phyloP scores from a whole-genome alignment of 2,797 vertebrate genomes.

The Sus cebifrons region DNA sequence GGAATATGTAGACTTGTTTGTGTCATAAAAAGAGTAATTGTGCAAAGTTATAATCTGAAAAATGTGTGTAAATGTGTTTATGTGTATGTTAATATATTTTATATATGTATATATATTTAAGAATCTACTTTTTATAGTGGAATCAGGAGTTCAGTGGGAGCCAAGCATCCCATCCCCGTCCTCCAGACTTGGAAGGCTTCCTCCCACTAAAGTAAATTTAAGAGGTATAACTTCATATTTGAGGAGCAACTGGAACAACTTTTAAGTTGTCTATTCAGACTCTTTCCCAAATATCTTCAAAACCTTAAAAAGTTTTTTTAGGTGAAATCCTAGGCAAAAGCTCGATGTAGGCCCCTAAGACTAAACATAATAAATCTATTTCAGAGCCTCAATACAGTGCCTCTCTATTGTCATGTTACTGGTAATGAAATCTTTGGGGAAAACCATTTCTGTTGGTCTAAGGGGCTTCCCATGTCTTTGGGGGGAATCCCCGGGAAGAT shows the following conservation, averaged over 20 bases:
- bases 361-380: slow-evolving; percentile 23
- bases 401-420: neutral
- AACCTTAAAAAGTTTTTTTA: neutral
- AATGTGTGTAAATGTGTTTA: neutral
- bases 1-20: neutral
- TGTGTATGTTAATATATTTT: slow-evolving; percentile 32
- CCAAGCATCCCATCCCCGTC: neutral
- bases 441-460: neutral
- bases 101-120: slow-evolving; percentile 35
- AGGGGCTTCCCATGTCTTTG: neutral
- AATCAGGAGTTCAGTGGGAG: neutral
- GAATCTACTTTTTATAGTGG: slow-evolving; percentile 36
- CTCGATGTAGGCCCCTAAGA: slow-evolving; percentile 2
- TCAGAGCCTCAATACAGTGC: neutral
- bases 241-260: slow-evolving; percentile 15
- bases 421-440: slow-evolving; percentile 38
- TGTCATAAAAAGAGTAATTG: neutral
- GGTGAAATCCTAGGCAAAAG: slow-evolving; percentile 25
- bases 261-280: slow-evolving; percentile 61
- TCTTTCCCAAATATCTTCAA: slow-evolving; percentile 56
- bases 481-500: neutral
- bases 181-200: neutral
- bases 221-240: slow-evolving; percentile 30
- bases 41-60: slow-evolving; percentile 45
- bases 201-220: neutral